Base-by-base conservation (phyloP, 2,113 vertebrate genomes). In the Gambusia holbrooki region DNA sequence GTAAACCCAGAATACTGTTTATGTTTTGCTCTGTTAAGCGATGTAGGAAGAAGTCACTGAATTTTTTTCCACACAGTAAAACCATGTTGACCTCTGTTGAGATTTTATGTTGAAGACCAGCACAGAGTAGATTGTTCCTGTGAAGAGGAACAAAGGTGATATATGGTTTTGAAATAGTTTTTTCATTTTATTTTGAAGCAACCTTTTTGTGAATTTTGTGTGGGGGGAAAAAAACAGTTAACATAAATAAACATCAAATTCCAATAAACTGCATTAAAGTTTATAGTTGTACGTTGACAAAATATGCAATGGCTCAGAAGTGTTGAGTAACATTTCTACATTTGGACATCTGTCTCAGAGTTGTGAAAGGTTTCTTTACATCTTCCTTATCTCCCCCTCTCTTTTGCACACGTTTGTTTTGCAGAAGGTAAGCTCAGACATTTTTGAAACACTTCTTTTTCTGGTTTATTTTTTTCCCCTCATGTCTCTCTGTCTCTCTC, bases 401-500 rank as follows among this genome's bases (percentile, higher is more conserved):
- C 88, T 90, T 74, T 93, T 95, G 96, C 97, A 92, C 94, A 93
- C 95, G 92, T 96, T 92, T 93, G 91, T 95, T 93, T 95, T 95
- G 93, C 96, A 99, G 98, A 99, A 99, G 98, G 98, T 99, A 98
- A 95, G 97, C 89, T 88, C 74, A 71, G 40, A 84, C 69, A 71
- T 63, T 37, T 33, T 83, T 83, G 79, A 87, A 73, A 80, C 68
- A 51, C 62, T 65, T 73, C 62, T 29, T 67, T 74, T 19, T 73
- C 28, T 69, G 22, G 5, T 74, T 64, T 42, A n/a, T 66, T 69
- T 40, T 42, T 54, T 35, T 22, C 75, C 13, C 45, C 65, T 83
- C 28, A 25, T 54, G 51, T 42, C 12, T 40, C 40, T 40, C 12
- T 40, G 9, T 40, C 1, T 12, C 0, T 13, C 62, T 60, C 66